These are phyloP conservation scores for Cyclargus thomasi DNA, from an alignment of 1,140 invertebrate species.

Conservation along the genomic window DNA sequence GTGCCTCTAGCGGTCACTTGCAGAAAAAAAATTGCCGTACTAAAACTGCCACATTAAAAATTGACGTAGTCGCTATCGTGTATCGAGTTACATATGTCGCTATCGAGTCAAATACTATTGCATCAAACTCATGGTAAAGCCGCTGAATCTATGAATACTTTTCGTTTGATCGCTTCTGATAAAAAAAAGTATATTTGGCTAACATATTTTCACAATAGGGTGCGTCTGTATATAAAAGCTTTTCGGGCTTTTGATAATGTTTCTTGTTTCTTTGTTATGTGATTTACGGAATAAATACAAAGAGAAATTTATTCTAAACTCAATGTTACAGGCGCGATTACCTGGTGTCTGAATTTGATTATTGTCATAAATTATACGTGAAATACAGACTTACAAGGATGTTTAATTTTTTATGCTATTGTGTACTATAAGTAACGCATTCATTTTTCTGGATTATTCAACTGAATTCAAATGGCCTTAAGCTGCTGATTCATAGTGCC, in stretches of 20 bases:
- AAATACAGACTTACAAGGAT: neutral
- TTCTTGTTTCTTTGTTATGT: neutral
- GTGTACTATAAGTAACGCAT: no score
- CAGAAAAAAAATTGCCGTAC: no score
- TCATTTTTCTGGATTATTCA: no score
- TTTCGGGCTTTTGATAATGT: neutral
- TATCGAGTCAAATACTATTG: no score
- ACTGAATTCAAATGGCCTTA: no score
- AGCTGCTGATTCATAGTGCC: no score
- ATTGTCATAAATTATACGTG: neutral
- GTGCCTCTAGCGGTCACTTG: no score
- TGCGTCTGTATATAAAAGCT: neutral
- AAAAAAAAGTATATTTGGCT: neutral
- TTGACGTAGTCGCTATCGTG: no score
- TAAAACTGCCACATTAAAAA: no score
- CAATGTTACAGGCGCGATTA: neutral
- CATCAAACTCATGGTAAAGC: no score
- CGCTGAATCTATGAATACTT: neutral
- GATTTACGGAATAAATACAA: neutral
- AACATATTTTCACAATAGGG: slow-evolving; percentile 1
- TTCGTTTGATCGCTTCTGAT: neutral
- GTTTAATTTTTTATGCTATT: no score
- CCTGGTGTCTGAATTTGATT: neutral
- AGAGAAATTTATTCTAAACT: neutral
- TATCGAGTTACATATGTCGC: no score